Conservation (phyloP, 2,113 vertebrate genomes). For the Rhabdomys dilectus region DNA sequence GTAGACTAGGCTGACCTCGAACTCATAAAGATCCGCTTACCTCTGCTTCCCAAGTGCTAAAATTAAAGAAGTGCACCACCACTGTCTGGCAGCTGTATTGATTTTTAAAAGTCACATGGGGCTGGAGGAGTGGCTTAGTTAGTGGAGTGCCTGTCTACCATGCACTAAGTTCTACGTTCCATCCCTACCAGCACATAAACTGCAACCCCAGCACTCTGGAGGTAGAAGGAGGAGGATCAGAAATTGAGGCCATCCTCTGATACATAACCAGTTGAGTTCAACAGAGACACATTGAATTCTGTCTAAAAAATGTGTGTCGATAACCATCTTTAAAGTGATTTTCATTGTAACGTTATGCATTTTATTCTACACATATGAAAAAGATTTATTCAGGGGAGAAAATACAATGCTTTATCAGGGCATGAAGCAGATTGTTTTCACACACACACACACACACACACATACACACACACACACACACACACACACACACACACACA, state of each 20-base stretch:
- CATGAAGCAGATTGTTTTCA: not conserved
- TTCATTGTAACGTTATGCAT: not conserved
- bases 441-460: not conserved
- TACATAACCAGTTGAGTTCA: not conserved
- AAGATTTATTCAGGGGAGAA: not conserved
- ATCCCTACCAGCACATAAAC: not conserved
- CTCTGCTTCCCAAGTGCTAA: not conserved
- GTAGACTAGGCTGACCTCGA: not conserved
- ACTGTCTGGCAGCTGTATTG: not conserved
- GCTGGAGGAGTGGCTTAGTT: too few relatives aligned
- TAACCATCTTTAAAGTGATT: not conserved
- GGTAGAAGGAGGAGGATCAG: not conserved
- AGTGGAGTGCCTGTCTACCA: too few relatives aligned
- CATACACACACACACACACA: not conserved
- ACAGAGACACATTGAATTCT: too few relatives aligned
- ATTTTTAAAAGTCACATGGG: not conserved
- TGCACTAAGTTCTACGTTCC: not conserved
- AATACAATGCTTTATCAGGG: not conserved
- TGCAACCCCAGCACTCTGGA: not conserved
- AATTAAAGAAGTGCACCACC: not conserved
- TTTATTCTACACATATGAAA: not conserved
- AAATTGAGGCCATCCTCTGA: not conserved
- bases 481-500: not conserved
- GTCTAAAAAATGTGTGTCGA: not conserved
- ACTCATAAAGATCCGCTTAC: not conserved